Base-by-base conservation (phyloP, 2,797 vertebrate genomes). In the Etheostoma perlongum region DNA sequence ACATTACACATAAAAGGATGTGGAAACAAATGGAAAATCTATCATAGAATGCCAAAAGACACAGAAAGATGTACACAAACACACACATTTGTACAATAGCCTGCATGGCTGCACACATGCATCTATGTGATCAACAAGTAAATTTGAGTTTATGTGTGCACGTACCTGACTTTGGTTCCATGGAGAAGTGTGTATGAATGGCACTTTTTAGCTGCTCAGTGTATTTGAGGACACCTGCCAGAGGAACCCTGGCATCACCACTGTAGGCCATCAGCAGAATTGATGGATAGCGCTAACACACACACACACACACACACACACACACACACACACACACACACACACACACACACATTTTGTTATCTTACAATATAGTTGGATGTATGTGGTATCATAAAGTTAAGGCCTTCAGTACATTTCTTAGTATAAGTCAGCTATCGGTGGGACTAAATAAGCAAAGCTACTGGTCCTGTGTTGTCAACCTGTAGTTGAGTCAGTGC, bases 241-340 rank as follows among this genome's bases (percentile, higher is more conserved):
- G 78, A 63, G 96, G 96, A 61, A 97, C 74, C 72, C 97, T 95
- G 61, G 94, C 89, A 74, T 99, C 98, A 0, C 89, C 92, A 46
- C 95, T 94, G 86, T 97, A 97, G 0, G 96, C 97, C 1, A 96
- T 98, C 93, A 99, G 96, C 77, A 97, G 94, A 93, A 98, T 81
- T 1, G 98, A 96, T 64, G 98, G 98, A 70, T 98, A 99, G 74
- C 72, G 65, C 98, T 99, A 69, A 48, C 72, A 76, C 71, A 85
- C 9, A 82, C 15, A 77, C 9, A 42, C 44, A 42, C 40, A 73
- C 1, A 40, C 2, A 47, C 25, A 80, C 49, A 55, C 25, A 70
- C 51, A 51, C 9, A 54, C 53, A 72, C 25, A 71, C 44, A 61
- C 49, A 72, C 10, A 36, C 5, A 47, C 18, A 78, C 49, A 72